Evolutionary conservation across 2,113 vertebrate species (phyloP), one percentile per base, ranked within the genome.

Genomic region (Ondatra zibethicus): DNA sequence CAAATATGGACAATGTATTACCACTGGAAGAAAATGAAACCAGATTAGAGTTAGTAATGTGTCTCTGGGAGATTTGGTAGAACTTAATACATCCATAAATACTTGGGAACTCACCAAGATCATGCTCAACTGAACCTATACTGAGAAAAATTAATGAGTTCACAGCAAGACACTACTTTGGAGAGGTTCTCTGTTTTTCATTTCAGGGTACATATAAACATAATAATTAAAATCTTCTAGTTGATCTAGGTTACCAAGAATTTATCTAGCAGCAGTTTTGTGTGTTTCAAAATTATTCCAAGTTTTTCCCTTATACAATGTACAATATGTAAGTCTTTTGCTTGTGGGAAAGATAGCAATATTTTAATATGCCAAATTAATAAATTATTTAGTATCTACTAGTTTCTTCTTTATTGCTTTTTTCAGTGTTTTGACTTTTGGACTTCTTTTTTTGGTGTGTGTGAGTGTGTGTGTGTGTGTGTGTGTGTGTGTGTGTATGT

Each of bases 141-240:
- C 47, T 65, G 23, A 93, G 82, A 33, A 93, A 81, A 82, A 72
- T 66, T 65, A 88, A 68, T 72, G 45, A 68, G 31, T 58, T 95
- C 21, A 25, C 29, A 68, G 21, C 10, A 3, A 36, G 23, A 76
- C 42, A 39, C 12, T 29, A 72, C 36, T 52, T 93, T 68, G 10
- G 29, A 77, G 36, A 61, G 45, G 29, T 92, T 84, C 90, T 75
- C n/a, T 63, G 6, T 88, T 87, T 77, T 92, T 86, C 27, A 61
- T 84, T 96, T 95, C 55, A 88, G 23, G 93, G 75, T 75, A 45
- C 36, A 58, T 80, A 23, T 11, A 29, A 91, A 85, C 47, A 68
- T 72, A 25, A 84, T 47, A 86, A 65, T 55, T 90, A 42, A 94
- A 89, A 68, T 25, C 55, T 82, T 76, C 5, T 42, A 76, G 86